Evolutionary conservation across 2,888 invertebrate species (phyloP).

Genomic region (Apamea monoglypha): DNA sequence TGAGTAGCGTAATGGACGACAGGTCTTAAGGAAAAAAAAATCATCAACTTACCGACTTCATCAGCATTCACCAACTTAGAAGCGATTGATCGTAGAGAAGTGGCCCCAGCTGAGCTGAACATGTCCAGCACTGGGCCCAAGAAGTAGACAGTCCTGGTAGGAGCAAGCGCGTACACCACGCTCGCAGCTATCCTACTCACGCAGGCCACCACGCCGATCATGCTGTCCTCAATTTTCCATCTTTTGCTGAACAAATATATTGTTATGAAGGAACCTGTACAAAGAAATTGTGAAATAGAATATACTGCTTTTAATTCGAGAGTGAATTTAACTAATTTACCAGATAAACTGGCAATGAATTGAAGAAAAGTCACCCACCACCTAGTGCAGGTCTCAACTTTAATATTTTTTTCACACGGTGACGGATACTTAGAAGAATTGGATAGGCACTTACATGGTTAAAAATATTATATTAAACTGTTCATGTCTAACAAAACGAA

Average conservation of each 20-base stretch:
- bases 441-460: not conserved
- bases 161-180: conserved; percentile 88
- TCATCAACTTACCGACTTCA: conserved; percentile 88
- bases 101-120: conserved; percentile 90
- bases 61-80: conserved; percentile 90
- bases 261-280: conserved; percentile 88
- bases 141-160: conserved; percentile 86
- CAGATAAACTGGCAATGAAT: not conserved
- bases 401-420: not conserved
- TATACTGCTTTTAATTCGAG: conserved; percentile 14
- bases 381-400: not conserved
- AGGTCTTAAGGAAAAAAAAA: not conserved
- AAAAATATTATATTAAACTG: not conserved
- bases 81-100: conserved; percentile 90
- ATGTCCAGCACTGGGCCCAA: conserved; percentile 89
- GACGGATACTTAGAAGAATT: not conserved
- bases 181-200: conserved; percentile 88
- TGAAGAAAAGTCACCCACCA: not conserved
- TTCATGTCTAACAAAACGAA: not conserved
- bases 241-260: conserved; percentile 88
- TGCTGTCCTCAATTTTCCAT: conserved; percentile 87
- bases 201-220: conserved; percentile 88
- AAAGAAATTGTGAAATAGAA: conserved; percentile 53
- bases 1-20: not conserved
- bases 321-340: not conserved